Evolutionary conservation across 2,888 invertebrate genomes (phyloP), one percentile per base, ranked within the genome.

Genomic region (Antheraea assamensis): DNA sequence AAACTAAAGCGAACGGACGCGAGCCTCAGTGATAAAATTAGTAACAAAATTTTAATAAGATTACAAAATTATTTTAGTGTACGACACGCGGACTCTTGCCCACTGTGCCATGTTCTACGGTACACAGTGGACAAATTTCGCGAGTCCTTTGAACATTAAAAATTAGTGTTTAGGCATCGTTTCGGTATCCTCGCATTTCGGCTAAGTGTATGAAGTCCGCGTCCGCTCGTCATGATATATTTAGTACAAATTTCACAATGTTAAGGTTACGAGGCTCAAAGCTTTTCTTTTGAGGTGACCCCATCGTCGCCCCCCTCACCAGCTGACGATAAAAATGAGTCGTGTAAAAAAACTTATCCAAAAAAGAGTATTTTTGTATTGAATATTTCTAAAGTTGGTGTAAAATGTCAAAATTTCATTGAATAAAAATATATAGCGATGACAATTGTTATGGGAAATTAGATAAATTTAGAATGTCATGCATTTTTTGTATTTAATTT

Each of bases 311-410:
- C 85, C 85, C 83, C 79, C 80, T 79, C 77, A 80, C 83, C 85
- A 84, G 82, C 87, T 88, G 85, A 84, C 88, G 87, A 87, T 90
- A 88, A 90, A 86, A 91, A 91, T 89, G 91, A 91, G 87, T 93
- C 93, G 92, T 94, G 94, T 94, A 95, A 92, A 93, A 94, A 95
- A 93, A 58, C 58, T 92, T 94, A 94, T 95, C 93, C 93, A 91
- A 94, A 93, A n/a, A 95, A 95, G 93, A 93, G 94, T 95, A 95
- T 95, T 95, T 95, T 95, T 95, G 94, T 95, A 95, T 95, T 92
- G 93, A 94, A 95, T 95, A 95, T 95, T 95, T 95, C 95, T 95
- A 95, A 95, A 94, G 94, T 95, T 93, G 95, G 92, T 95, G 93
- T 95, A 95, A 95, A 64, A 95, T 94, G 89, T 93, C 94, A 95